Evolutionary conservation across 2,888 invertebrate genomes (phyloP).

Genomic region (Subacronicta megacephala): DNA sequence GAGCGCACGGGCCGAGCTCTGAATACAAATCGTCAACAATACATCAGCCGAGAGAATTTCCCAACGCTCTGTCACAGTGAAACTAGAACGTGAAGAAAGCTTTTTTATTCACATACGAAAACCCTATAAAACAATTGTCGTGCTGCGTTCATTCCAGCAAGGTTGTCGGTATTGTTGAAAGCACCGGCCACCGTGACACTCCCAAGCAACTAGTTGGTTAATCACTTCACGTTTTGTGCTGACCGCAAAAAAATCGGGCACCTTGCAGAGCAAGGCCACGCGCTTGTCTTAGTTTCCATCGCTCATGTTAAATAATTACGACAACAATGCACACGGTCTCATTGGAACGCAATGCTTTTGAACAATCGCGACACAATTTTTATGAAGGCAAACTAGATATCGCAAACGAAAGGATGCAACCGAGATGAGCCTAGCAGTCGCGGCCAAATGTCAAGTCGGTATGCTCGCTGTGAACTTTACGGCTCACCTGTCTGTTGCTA

Average conservation of each 20-base stretch:
- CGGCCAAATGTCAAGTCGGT: constrained; percentile 78
- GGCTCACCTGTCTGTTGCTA: constrained; percentile 55
- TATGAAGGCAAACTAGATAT: constrained; percentile 81
- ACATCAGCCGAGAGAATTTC: constrained; percentile 79
- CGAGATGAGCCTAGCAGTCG: constrained; percentile 67
- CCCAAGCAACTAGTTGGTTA: constrained; percentile 73
- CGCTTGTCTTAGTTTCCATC: constrained; percentile 77
- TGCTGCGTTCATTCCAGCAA: constrained; percentile 57
- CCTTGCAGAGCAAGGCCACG: constrained; percentile 80
- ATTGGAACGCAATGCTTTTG: constrained; percentile 47
- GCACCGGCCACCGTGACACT: constrained; percentile 70
- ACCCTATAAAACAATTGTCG: constrained; percentile 50
- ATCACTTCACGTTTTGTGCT: constrained; percentile 77
- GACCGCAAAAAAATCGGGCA: constrained; percentile 85
- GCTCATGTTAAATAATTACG: constrained; percentile 74
- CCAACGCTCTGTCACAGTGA: constrained; percentile 75
- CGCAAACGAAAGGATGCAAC: constrained; percentile 81
- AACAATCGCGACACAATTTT: constrained; percentile 76
- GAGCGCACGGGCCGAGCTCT: constrained; percentile 65
- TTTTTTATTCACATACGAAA: constrained; percentile 60
- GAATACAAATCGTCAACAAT: constrained; percentile 87
- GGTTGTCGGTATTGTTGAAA: constrained; percentile 73
- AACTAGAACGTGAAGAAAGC: constrained; percentile 80
- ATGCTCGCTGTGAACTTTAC: constrained; percentile 75
- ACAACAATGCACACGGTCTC: constrained; percentile 63